A percentile compares a stretch with the other conserved stretches of the same genome.
phyloP scores from a whole-genome alignment of 2,113 vertebrate genomes.

The Dendropsophus ebraccatus region DNA sequence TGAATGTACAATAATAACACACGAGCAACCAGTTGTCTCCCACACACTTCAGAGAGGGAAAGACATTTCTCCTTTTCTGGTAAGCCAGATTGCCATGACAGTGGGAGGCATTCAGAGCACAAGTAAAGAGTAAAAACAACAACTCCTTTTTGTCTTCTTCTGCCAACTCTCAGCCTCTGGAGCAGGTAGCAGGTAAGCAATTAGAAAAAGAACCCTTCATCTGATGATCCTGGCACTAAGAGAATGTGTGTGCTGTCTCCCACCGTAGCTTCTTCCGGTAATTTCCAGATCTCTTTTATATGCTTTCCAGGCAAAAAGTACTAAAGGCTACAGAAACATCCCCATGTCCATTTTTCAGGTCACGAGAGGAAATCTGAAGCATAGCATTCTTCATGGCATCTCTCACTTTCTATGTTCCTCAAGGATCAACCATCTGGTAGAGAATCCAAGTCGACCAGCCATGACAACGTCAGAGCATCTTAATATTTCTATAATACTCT shows the following conservation, averaged over 20 bases:
- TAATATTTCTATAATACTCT: background rate
- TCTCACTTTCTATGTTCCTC: background rate
- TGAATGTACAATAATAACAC: slow-evolving; percentile 28
- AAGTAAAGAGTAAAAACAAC: slow-evolving; percentile 17
- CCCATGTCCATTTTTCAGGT: background rate
- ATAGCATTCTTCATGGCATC: background rate
- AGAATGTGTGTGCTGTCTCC: background rate
- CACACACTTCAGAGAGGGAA: slow-evolving; percentile 41
- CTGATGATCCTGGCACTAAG: slow-evolving; percentile 2
- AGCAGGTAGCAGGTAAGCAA: background rate
- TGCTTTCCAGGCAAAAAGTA: slow-evolving; percentile 5
- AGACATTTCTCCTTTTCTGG: slow-evolving; percentile 12
- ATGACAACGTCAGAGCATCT: background rate
- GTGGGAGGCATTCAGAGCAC: slow-evolving; percentile 25
- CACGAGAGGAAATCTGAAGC: background rate
- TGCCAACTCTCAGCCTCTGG: slow-evolving; percentile 19
- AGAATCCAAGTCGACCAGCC: background rate
- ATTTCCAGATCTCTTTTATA: slow-evolving; percentile 25
- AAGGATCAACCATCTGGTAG: background rate
- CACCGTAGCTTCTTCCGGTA: background rate
- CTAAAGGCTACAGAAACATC: background rate
- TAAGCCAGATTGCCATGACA: slow-evolving; percentile 53
- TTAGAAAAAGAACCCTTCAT: slow-evolving; percentile 7
- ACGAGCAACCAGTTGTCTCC: slow-evolving; percentile 48
- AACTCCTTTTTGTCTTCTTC: background rate